Evolutionary conservation across 2,113 vertebrate species (phyloP).

Genomic region (Haplotaxodon microlepis): DNA sequence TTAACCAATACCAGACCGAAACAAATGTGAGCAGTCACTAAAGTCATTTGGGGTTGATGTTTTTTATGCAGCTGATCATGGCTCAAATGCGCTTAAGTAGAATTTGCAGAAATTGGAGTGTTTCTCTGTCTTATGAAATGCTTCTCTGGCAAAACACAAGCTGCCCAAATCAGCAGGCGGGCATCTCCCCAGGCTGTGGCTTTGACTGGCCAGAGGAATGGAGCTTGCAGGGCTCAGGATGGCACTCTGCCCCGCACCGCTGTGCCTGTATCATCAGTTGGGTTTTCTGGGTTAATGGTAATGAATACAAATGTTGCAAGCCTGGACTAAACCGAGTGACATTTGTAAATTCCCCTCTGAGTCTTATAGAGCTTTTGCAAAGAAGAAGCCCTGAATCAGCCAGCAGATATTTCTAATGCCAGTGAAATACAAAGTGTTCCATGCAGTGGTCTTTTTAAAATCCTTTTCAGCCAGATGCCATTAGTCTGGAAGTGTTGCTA

Average conservation of each 20-base stretch:
- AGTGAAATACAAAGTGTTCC: not conserved
- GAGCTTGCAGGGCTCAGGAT: conserved; percentile 41
- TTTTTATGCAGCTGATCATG: conserved; percentile 12
- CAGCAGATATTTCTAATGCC: not conserved
- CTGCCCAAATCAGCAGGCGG: conserved; percentile 45
- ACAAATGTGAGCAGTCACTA: not conserved
- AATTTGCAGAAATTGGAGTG: conserved; percentile 1
- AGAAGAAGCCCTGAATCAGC: not conserved
- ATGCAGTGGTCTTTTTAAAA: not conserved
- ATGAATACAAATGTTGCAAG: conserved; percentile 18
- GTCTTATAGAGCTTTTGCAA: not conserved
- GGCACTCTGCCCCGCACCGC: conserved; percentile 35
- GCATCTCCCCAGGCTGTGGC: conserved; percentile 49
- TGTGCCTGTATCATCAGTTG: conserved; percentile 1
- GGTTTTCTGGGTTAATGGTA: conserved; percentile 34
- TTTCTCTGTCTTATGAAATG: conserved; percentile 12
- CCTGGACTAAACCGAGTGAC: conserved; percentile 1
- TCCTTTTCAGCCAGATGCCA: not conserved
- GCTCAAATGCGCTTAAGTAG: not conserved
- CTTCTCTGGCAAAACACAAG: conserved; percentile 32
- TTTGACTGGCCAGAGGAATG: conserved; percentile 27
- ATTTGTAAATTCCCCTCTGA: conserved; percentile 8
- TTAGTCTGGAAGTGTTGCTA: not conserved
- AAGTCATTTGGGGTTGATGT: not conserved
- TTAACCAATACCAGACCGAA: not conserved